Evolutionary conservation across 2,888 invertebrate species (phyloP).

Genomic region (Globia sparganii): DNA sequence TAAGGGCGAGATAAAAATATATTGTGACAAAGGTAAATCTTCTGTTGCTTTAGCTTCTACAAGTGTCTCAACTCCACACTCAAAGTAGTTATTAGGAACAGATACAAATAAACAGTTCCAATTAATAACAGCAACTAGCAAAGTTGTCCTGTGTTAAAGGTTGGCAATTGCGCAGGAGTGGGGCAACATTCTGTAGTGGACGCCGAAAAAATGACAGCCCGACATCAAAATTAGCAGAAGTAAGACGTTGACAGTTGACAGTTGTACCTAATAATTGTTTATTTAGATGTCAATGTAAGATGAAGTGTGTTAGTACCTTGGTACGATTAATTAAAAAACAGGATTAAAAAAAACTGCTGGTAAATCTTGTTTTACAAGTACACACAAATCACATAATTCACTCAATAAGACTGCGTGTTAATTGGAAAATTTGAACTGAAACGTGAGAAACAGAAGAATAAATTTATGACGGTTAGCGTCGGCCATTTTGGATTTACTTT

Average conservation of each 20-base stretch:
- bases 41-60: background rate
- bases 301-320: conserved; percentile 18
- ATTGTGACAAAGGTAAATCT: too few species aligned
- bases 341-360: background rate
- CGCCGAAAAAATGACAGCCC: conserved; percentile 63
- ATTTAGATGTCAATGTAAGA: conserved; percentile 25
- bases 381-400: conserved; percentile 24
- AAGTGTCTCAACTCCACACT: conserved; percentile 30
- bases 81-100: conserved; percentile 1
- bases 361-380: conserved; percentile 7
- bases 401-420: background rate
- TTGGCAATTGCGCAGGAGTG: conserved; percentile 48
- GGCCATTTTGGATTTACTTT: conserved; percentile 25
- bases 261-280: conserved; percentile 14
- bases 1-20: too few species aligned
- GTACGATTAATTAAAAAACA: conserved; percentile 12
- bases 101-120: conserved; percentile 49
- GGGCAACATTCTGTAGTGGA: conserved; percentile 23
- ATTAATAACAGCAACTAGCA: conserved; percentile 53
- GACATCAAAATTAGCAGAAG: conserved; percentile 58
- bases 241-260: conserved; percentile 30
- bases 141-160: conserved; percentile 46
- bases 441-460: conserved; percentile 2
- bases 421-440: conserved; percentile 14
- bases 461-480: background rate